Conservation (phyloP, 2,888 invertebrate genomes). For the Fabriciana adippe region DNA sequence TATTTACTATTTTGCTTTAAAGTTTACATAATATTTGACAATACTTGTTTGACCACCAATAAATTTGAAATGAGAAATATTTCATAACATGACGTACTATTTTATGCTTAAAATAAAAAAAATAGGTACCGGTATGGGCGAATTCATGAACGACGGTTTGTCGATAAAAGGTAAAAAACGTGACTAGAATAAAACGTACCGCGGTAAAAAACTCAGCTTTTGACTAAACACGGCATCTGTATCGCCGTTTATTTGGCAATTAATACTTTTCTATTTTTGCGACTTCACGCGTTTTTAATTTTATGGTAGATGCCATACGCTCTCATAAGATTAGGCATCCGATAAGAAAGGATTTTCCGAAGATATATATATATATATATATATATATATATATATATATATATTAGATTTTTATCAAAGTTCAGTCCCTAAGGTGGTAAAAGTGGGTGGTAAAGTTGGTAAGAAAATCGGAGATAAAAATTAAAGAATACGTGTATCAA, state of each 20-base stretch:
- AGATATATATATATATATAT: too few species aligned
- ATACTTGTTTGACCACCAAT: background rate
- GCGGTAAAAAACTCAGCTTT: slow-evolving; percentile 9
- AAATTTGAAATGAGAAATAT: slow-evolving; percentile 10
- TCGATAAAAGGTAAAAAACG: slow-evolving; percentile 23
- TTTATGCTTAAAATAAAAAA: slow-evolving; percentile 15
- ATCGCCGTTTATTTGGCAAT: slow-evolving; percentile 7
- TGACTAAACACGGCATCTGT: slow-evolving; percentile 14
- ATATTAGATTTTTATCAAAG: too few species aligned
- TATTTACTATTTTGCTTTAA: too few species aligned
- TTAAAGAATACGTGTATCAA: too few species aligned
- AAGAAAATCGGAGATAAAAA: too few species aligned
- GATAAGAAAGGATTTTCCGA: too few species aligned
- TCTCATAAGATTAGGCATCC: too few species aligned
- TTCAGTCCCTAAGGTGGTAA: too few species aligned
- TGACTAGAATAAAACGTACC: slow-evolving; percentile 21
- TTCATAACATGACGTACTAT: slow-evolving; percentile 16
- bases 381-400: too few species aligned
- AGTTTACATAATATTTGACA: background rate
- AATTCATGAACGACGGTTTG: slow-evolving; percentile 17
- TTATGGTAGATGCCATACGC: background rate
- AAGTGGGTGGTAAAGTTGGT: too few species aligned
- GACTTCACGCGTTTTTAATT: background rate
- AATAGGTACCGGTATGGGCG: slow-evolving; percentile 6
- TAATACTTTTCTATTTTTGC: background rate